Evolutionary conservation across 1,140 invertebrate genomes (phyloP).

Genomic region (Polyergus mexicanus): DNA sequence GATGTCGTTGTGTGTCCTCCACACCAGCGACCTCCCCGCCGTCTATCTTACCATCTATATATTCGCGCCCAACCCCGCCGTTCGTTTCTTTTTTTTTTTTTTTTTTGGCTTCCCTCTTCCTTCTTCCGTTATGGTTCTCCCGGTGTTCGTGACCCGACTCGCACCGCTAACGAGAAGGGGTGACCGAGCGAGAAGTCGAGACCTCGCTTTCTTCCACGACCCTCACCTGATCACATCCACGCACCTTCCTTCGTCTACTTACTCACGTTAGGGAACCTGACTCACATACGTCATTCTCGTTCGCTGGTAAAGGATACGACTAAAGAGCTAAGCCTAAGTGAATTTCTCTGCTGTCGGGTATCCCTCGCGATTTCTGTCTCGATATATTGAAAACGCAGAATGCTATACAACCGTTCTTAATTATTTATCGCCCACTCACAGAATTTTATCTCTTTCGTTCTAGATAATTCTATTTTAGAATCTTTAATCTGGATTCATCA

Average conservation of each 20-base stretch:
- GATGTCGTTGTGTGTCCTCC: constrained; percentile 8
- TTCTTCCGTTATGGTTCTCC: background rate
- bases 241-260: constrained; percentile 40
- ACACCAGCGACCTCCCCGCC: background rate
- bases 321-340: constrained; percentile 13
- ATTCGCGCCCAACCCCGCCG: constrained; percentile 29
- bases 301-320: background rate
- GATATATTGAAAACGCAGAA: background rate
- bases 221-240: constrained; percentile 63
- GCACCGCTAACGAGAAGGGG: constrained; percentile 27
- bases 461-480: background rate
- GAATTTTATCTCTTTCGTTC: background rate
- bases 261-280: constrained; percentile 23
- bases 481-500: background rate
- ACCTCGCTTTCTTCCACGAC: constrained; percentile 36
- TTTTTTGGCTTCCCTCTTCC: background rate
- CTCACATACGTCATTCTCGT: background rate
- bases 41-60: constrained; percentile 1
- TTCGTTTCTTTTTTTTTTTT: constrained; percentile 5
- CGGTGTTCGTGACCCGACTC: constrained; percentile 50
- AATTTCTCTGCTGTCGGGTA: constrained; percentile 16
- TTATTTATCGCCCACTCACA: background rate
- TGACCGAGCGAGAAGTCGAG: constrained; percentile 58
- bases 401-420: background rate
- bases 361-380: constrained; percentile 5